These are phyloP conservation scores for Diaphora mendica DNA, from an alignment of 2,888 invertebrate genomes.

Conservation along the genomic window DNA sequence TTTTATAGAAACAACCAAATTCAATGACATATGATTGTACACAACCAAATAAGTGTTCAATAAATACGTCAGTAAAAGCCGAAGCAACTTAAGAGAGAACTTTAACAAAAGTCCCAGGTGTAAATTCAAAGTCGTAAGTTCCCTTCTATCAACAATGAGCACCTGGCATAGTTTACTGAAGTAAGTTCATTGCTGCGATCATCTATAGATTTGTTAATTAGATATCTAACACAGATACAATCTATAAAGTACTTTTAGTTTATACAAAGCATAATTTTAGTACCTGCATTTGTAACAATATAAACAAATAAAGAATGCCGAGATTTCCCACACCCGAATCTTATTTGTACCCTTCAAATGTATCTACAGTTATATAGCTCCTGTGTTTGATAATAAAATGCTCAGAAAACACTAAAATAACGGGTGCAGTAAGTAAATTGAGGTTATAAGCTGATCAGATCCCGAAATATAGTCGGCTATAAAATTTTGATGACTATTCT, in stretches of 20 bases:
- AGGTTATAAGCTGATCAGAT: slow-evolving; percentile 10
- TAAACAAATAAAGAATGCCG: neutral
- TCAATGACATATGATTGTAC: no score
- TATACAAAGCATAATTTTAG: neutral
- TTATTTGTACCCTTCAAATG: neutral
- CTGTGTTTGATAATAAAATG: neutral
- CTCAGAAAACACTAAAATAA: slow-evolving; percentile 3
- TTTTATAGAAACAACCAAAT: no score
- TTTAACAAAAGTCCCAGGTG: neutral
- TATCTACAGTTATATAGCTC: neutral
- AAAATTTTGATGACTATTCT: slow-evolving; percentile 30
- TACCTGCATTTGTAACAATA: neutral
- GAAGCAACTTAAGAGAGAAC: neutral
- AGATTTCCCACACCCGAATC: neutral
- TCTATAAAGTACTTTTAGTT: neutral
- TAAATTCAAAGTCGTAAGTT: neutral
- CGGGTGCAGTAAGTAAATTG: neutral
- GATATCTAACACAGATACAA: neutral
- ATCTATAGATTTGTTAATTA: neutral
- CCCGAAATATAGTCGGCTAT: slow-evolving; percentile 15
- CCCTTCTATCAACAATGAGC: neutral
- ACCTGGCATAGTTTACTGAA: neutral
- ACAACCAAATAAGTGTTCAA: neutral
- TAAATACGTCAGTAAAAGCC: neutral
- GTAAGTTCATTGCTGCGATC: neutral